Base-by-base conservation (phyloP, 1,140 invertebrate species). In the Drusus annulatus region DNA sequence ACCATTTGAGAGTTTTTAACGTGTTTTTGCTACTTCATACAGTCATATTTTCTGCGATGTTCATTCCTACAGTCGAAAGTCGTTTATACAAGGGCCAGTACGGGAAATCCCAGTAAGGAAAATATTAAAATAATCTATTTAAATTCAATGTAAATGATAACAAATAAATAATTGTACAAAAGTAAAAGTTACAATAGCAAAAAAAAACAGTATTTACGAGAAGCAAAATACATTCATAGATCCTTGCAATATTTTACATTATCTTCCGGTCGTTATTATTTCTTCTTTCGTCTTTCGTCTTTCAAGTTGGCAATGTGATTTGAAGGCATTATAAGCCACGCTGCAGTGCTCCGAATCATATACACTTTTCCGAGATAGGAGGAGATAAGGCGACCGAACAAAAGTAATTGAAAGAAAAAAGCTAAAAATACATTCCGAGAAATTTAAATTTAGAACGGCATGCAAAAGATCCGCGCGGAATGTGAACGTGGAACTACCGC, bases 381-480 rank as follows among this genome's bases (percentile, higher is more conserved):
- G 6, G 13, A 69, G 65, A 69, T 23, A 7, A 45, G 10, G n/a
- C 1, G 19, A 45, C n/a, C 5, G 31, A 17, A 51, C n/a, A 69
- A 69, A 51, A 45, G 36, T n/a, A 65, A 15, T 28, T n/a, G 62
- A 25, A 31, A 31, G 23, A 69, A 36, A 69, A 69, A 69, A 8
- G 36, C 19, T 19, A 50, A 51, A 10, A 69, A 50, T 19, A 69
- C 17, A 17, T 69, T 50, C n/a, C n/a, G 21, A 69, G 31, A 50
- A 17, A 69, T 45, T 50, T 69, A 36, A 69, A 45, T 69, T 69
- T 69, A 69, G 65, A 51, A 69, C 31, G 36, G 36, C 16, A 50
- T 69, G 31, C 65, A 45, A 45, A 69, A 36, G 65, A 69, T 69
- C 65, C 15, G n/a, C 36, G 65, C 6, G 36, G 31, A 28, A 56